These are phyloP conservation scores for Drosophila nikananu DNA, from an alignment of 1,140 invertebrate species.

Conservation along the genomic window DNA sequence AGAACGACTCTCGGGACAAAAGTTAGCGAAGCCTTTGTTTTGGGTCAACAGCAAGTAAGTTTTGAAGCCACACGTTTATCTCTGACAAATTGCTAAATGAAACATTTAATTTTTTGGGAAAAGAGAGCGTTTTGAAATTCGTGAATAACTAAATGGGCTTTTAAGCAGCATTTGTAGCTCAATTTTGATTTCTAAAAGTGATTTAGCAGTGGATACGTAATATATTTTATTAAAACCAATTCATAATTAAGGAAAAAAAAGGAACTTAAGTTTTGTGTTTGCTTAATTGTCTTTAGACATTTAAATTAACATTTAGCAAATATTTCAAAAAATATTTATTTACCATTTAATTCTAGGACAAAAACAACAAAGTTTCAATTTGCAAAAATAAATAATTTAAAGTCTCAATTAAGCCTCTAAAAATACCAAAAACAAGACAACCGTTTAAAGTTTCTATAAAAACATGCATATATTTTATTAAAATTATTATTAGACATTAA, in stretches of 20 bases:
- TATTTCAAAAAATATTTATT: no score
- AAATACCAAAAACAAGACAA: no score
- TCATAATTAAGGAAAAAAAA: no score
- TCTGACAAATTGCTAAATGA: conserved; percentile 33
- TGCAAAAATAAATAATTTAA: not conserved
- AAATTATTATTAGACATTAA: no score
- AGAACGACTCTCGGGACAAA: conserved; percentile 25
- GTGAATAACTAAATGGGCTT: not conserved
- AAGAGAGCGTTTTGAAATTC: not conserved
- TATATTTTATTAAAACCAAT: not conserved
- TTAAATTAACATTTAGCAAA: no score
- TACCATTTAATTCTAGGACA: no score
- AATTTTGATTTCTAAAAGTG: not conserved
- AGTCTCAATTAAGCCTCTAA: not conserved
- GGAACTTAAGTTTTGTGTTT: no score
- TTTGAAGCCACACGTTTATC: conserved; percentile 30
- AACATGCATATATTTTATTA: not conserved
- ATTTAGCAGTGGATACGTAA: no score
- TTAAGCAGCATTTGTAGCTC: not conserved
- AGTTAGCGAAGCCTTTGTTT: conserved; percentile 35
- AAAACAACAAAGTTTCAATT: no score
- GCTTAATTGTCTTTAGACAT: no score
- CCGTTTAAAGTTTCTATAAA: not conserved
- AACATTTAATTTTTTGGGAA: not conserved
- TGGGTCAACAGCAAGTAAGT: conserved; percentile 69